phyloP scores from a whole-genome alignment of 1,140 invertebrate genomes.

The Pseudomyrmex pallidus region DNA sequence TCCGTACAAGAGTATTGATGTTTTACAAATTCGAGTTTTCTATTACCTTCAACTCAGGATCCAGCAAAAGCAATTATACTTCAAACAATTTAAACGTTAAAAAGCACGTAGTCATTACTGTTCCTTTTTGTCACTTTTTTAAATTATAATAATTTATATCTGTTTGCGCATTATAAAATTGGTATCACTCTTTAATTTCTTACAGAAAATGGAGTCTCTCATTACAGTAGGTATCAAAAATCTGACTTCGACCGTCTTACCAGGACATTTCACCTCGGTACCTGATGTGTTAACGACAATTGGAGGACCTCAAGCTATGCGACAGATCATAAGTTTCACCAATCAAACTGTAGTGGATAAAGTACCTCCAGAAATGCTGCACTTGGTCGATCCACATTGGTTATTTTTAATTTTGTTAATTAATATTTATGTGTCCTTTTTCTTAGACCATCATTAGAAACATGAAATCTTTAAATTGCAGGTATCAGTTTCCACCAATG shows the following conservation, averaged over 20 bases:
- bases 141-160: not conserved
- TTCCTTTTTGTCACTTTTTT: not conserved
- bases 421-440: not conserved
- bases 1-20: slow-evolving; percentile 21
- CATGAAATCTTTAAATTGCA: slow-evolving; percentile 14
- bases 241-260: not conserved
- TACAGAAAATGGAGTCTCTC: slow-evolving; percentile 40
- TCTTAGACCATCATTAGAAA: not conserved
- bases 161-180: not conserved
- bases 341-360: slow-evolving; percentile 91
- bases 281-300: slow-evolving; percentile 15
- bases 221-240: not conserved
- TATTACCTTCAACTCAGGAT: not conserved
- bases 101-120: not conserved
- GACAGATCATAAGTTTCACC: slow-evolving; percentile 54
- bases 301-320: slow-evolving; percentile 47
- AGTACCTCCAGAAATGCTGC: slow-evolving; percentile 89
- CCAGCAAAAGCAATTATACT: not conserved
- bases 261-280: not conserved
- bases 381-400: slow-evolving; percentile 91
- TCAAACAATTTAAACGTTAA: not conserved
- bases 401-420: slow-evolving; percentile 68
- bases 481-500: slow-evolving; percentile 90
- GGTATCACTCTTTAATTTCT: not conserved
- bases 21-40: slow-evolving; percentile 25